Base-by-base conservation (phyloP, 2,113 vertebrate genomes). In the Antechinus stuartii region DNA sequence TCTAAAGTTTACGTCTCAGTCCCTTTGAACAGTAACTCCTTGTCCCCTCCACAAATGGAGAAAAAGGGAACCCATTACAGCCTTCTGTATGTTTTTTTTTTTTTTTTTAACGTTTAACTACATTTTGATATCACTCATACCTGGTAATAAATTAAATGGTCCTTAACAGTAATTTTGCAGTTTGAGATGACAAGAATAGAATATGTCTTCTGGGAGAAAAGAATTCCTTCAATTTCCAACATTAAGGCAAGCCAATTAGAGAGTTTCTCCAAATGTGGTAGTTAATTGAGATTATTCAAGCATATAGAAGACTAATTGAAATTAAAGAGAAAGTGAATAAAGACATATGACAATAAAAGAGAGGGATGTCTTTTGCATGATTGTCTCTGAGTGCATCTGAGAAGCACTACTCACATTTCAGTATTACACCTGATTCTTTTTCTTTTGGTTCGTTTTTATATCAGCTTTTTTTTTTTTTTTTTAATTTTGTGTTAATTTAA, bases 401-500 rank as follows among this genome's bases (percentile, higher is more conserved):
- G 57, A 68, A 68, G 61, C 30, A 68, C 61, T 68, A 61, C 56
- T 61, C 11, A 68, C 30, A 68, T 35, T 30, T 61, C 61, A 68
- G 2, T 61, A 54, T 54, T 22, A 52, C 50, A 52, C 10, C 50
- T 52, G 50, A 52, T 52, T 52, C 10, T 52, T 52, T 49, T 52
- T 52, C 6, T 52, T 49, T 49, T 49, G 49, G 50, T 52, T 52
- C 94, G 93, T 94, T 91, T 97, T 99, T 98, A 97, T 98, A 98
- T 98, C 98, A 98, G 97, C 98, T 47, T 47, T 47, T 47, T 47
- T 99, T 98, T 98, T 99, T n/a, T n/a, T 98, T 98, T 98, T 98
- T 98, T 98, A 98, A 98, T 97, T 98, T 97, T 97, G 96, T 97
- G 95, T 98, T 98, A 98, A 98, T 99, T 98, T 97, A 98, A 98